Base-by-base conservation (phyloP, 2,797 vertebrate species). In the Momotus momota region DNA sequence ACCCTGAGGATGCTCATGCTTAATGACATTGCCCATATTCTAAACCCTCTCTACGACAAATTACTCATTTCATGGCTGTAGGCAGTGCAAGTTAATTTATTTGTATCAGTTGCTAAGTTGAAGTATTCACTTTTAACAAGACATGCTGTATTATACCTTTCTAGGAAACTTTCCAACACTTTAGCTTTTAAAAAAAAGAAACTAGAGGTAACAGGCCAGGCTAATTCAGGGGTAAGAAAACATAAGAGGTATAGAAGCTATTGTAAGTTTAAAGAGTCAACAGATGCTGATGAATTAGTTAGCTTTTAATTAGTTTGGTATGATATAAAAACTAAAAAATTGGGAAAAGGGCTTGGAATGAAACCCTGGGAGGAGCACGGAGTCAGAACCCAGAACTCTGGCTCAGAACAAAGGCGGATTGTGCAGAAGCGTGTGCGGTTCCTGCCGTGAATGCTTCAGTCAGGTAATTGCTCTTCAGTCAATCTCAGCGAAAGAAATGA, bases 41-140 rank as follows among this genome's bases (percentile, higher is more conserved):
- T 79, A 86, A 90, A 91, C 67, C 2, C 2, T 73, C 81, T 90
- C 66, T 54, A 41, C 72, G 18, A 88, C 93, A 96, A 97, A 97
- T 96, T 86, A 96, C 87, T 90, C 90, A 96, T 97, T 97, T 97
- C 62, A 77, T 88, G 83, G 93, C 96, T 97, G 49, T 66, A 93
- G 94, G 96, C 94, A 95, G 80, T 81, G 81, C 84, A 94, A 96
- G 95, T 96, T 94, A 91, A 97, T 96, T 96, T 94, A 77, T 96
- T 85, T 86, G 17, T 88, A 91, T 81, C 94, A 92, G 70, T 94
- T 94, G 81, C 70, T 86, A 78, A 96, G 89, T 88, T 91, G 91
- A 94, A 91, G 81, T 64, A 27, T 81, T 81, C 29, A 51, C 92
- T 90, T 93, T 66, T 66, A 87, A 93, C 61, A 87, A 87, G 88